Evolutionary conservation across 2,888 invertebrate genomes (phyloP).

Genomic region (Cerastis leucographa): DNA sequence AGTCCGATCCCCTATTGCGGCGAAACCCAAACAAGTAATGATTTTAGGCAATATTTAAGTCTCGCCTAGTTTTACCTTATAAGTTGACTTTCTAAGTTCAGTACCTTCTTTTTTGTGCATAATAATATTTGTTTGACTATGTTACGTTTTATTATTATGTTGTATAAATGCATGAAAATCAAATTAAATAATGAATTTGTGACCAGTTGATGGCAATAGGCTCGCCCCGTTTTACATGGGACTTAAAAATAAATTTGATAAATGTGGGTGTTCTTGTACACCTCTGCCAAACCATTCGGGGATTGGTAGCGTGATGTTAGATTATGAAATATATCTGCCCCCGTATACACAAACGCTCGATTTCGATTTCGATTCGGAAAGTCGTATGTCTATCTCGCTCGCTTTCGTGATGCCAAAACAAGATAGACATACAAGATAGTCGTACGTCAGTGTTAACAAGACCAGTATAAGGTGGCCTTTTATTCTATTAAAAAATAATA

Average conservation of each 20-base stretch:
- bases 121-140: neutral
- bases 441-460: no score
- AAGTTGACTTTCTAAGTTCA: neutral
- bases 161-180: conserved; percentile 2
- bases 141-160: neutral
- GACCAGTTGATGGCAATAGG: neutral
- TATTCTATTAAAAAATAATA: no score
- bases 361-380: no score
- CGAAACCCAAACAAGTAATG: no score
- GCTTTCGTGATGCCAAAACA: no score
- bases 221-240: neutral
- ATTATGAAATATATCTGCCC: no score
- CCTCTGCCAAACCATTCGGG: neutral
- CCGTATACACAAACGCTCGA: no score
- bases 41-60: neutral
- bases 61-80: neutral
- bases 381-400: no score
- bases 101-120: no score
- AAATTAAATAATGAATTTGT: neutral
- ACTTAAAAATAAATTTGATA: neutral
- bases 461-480: no score
- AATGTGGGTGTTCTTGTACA: neutral
- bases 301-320: neutral
- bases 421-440: no score
- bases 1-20: no score